Percentiles rank a stretch among this genome's conserved stretches.
These are phyloP conservation scores for Macaria notata DNA, from an alignment of 2,888 invertebrate genomes.

Conservation along the genomic window DNA sequence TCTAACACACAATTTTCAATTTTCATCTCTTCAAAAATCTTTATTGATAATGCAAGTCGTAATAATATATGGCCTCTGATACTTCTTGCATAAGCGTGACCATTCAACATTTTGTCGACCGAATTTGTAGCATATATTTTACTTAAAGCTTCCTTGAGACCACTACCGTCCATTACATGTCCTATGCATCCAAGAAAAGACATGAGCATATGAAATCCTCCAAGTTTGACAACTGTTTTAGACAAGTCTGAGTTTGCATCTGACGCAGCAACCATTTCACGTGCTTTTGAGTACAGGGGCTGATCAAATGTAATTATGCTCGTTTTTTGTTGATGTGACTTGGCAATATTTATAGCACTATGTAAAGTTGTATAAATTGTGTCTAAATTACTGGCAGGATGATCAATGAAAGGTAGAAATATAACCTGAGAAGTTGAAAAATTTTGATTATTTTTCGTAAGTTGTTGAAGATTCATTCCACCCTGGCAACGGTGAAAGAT, in stretches of 20 bases:
- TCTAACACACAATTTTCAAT: no score
- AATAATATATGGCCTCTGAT: constrained; percentile 47
- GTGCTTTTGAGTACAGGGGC: constrained; percentile 45
- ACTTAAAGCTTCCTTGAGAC: constrained; percentile 36
- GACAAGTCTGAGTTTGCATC: no score
- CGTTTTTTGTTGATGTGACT: constrained; percentile 21
- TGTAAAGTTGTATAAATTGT: constrained; percentile 44
- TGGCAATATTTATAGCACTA: constrained; percentile 32
- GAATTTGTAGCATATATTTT: constrained; percentile 40
- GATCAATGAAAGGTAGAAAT: constrained; percentile 48
- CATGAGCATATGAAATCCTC: constrained; percentile 52
- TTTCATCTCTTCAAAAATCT: no score
- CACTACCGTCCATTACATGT: constrained; percentile 44
- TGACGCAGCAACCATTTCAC: no score
- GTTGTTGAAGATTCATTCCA: constrained; percentile 49
- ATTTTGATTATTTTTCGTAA: constrained; percentile 36
- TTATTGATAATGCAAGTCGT: constrained; percentile 41
- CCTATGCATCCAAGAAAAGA: constrained; percentile 39
- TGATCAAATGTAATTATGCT: constrained; percentile 48
- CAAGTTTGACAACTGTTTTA: constrained; percentile 41
- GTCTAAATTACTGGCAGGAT: constrained; percentile 42
- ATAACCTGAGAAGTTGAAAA: constrained; percentile 38
- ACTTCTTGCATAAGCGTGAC: constrained; percentile 46
- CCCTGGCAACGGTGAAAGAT: constrained; percentile 40
- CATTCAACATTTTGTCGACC: constrained; percentile 46